Base-by-base conservation (phyloP, 2,888 invertebrate species). In the Halictus ligatus region DNA sequence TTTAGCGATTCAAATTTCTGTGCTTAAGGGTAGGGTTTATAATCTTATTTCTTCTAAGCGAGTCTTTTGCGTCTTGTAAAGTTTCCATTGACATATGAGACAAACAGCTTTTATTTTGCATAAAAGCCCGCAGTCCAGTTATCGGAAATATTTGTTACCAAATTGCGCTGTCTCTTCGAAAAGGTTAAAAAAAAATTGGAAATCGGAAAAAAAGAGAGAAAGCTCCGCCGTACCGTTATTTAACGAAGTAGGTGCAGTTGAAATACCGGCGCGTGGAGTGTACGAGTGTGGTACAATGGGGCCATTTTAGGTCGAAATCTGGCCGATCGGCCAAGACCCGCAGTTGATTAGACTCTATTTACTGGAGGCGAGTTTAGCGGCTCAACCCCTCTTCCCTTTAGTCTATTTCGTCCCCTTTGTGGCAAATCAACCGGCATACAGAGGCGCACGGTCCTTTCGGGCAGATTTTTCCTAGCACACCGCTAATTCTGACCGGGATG, bases 291-390 rank as follows among this genome's bases (percentile, higher is more conserved):
- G 79, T 58, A 85, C 85, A 91, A 87, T 86, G 81, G 81, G 86
- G 90, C 90, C 89, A 92, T 93, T 94, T 94, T 90, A 90, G 92
- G 91, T 89, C 90, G 90, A 93, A 94, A 94, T 95, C 94, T 94
- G 94, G 94, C 91, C 93, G 94, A 95, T 94, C 93, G 93, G 92
- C 91, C 92, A 92, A 92, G 93, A 90, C 94, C 89, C 88, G 90
- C 89, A 91, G 92, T 92, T 93, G 95, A 95, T 95, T 95, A 94
- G 94, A 94, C 94, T 94, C 95, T 95, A 95, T 95, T 95, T 95
- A 94, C 94, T 92, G 89, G 93, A 93, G 92, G 91, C 92, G 92
- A 94, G 94, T 94, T 95, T 94, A 94, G 93, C 91, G 89, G 88
- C 83, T 85, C 89, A 87, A 89, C 88, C 89, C 86, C 90, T 83